phyloP scores from a whole-genome alignment of 2,113 vertebrate species.

The Smithornis capensis region DNA sequence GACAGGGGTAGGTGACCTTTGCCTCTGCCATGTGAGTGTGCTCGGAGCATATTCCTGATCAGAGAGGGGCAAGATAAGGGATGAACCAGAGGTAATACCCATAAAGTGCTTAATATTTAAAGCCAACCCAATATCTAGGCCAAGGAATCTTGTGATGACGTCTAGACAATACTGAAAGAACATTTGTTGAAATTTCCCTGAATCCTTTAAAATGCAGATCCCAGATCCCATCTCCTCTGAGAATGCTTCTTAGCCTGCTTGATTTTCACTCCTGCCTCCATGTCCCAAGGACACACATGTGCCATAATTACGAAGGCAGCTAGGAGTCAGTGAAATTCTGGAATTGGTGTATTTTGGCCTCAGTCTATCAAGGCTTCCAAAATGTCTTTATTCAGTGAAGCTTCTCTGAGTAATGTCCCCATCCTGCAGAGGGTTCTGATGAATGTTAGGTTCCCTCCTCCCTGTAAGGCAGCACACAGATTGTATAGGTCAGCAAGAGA shows the following conservation, averaged over 20 bases:
- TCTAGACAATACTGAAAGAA: neutral
- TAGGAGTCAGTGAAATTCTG: neutral
- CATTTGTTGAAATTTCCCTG: too few relatives aligned
- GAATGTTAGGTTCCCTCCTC: neutral
- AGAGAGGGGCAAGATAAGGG: neutral
- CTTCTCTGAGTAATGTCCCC: neutral
- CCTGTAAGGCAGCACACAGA: neutral
- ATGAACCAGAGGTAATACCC: neutral
- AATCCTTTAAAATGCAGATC: neutral
- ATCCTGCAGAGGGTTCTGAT: rapidly evolving
- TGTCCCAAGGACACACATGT: neutral
- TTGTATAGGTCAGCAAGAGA: neutral
- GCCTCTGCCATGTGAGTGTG: neutral
- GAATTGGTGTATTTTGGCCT: neutral
- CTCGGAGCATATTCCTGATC: neutral
- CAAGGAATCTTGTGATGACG: neutral
- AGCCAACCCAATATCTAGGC: neutral
- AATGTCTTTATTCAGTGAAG: neutral
- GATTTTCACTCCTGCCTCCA: neutral
- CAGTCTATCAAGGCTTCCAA: neutral
- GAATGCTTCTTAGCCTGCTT: neutral
- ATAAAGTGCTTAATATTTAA: neutral
- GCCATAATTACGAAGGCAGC: rapidly evolving
- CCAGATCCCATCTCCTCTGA: neutral
- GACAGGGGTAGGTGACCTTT: rapidly evolving